Conservation (phyloP, 2,797 vertebrate species). For the Octomys mimax region DNA sequence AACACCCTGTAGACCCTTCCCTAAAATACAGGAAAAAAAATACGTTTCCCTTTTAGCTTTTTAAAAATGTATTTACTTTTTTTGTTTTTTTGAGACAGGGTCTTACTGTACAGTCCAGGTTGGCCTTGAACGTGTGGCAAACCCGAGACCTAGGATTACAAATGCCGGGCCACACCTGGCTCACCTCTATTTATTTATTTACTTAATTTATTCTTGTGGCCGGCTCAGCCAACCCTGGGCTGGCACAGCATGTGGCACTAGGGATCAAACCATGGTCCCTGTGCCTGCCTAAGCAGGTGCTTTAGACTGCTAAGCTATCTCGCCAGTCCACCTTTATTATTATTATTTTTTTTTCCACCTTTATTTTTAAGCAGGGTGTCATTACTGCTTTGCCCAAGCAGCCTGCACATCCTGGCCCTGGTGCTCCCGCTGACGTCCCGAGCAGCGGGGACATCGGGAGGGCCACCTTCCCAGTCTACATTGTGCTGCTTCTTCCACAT, state of each 20-base stretch:
- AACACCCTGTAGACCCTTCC: no score
- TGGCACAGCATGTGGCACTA: no score
- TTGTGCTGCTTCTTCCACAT: neutral
- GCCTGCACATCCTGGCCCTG: neutral
- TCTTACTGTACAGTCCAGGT: neutral
- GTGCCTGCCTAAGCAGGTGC: no score
- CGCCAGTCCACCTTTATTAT: no score
- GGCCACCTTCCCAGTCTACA: neutral
- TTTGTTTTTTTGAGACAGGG: neutral
- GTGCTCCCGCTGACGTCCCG: neutral
- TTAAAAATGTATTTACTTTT: neutral
- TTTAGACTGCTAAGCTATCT: no score
- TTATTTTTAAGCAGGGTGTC: neutral
- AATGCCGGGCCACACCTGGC: neutral
- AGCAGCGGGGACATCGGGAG: neutral
- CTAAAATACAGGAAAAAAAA: no score
- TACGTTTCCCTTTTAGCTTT: neutral
- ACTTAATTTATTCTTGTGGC: no score
- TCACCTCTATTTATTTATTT: neutral
- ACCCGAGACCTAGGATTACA: neutral
- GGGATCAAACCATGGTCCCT: no score
- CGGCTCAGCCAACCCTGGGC: no score
- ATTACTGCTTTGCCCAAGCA: neutral
- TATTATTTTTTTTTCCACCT: no score
- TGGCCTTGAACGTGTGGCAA: neutral